Base-by-base conservation (phyloP, 2,797 vertebrate genomes). In the Sebastes itinus region DNA sequence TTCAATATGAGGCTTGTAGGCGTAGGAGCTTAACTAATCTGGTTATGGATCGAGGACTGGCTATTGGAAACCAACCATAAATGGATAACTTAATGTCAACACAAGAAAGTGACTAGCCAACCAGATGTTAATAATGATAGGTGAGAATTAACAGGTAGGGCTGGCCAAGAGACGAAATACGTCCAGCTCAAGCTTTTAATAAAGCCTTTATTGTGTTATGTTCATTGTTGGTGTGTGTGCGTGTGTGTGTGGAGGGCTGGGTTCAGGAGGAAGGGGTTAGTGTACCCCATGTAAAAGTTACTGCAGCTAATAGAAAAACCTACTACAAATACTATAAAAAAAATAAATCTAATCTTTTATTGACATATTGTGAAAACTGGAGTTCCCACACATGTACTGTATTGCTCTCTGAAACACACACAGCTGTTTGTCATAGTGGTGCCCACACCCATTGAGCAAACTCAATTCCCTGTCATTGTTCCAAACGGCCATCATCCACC, bases 391-490 rank as follows among this genome's bases (percentile, higher is more conserved):
- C 52, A 32, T 73, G 25, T 13, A 58, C 5, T 52, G 14, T 11
- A 58, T 6, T 52, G 14, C 23, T 58, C 27, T 7, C 7, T 22
- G 20, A 80, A 65, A 80, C 52, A 70, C 49, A 65, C 56, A 63
- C 69, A 75, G 68, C 62, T 84, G 72, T 87, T 77, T 77, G 75
- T 81, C 68, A 77, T 33, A 5, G 62, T 23, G 56, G 59, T 76
- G 68, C 78, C 80, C 83, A 88, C 91, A 75, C 88, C 90, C 92
- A 85, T 6, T 61, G 67, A 89, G 46, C 68, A 90, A 88, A 89
- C 82, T 84, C 65, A 63, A 59, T 69, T 84, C 82, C 77, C 61
- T 18, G 61, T 83, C 71, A 84, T 77, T 92, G 86, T 89, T 90
- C 77, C 16, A 42, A 75, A 20, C 5, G 5, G 59, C 62, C 70